A percentile compares a stretch with the other conserved stretches of the same genome.
Conservation (phyloP, 2,113 vertebrate genomes). For the Tretioscincus oriximinensis region DNA sequence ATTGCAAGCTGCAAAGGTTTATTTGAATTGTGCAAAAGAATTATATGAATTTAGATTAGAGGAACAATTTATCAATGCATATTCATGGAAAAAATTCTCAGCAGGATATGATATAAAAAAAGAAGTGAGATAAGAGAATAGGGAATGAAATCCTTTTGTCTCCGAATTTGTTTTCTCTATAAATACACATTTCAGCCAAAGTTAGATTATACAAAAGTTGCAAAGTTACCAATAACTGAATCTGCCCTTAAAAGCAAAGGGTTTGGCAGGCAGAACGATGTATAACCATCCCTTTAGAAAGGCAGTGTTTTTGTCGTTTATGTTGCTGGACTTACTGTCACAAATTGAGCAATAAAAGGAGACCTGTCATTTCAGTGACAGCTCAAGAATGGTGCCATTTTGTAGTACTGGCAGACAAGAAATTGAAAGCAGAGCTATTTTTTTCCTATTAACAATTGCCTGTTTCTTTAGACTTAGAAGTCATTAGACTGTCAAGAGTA, state of each 20-base stretch:
- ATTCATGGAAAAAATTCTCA: not conserved
- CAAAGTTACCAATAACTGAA: not conserved
- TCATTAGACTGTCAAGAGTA: not conserved
- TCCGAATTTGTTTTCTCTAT: not conserved
- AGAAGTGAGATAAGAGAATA: not conserved
- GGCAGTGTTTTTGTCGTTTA: not conserved
- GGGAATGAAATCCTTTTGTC: slow-evolving; percentile 3
- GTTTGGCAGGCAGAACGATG: not conserved
- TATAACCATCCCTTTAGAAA: not conserved
- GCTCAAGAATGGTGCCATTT: not conserved
- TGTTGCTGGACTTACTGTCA: slow-evolving; percentile 17
- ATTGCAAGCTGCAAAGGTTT: not conserved
- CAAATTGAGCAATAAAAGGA: not conserved
- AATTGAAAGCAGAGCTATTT: not conserved
- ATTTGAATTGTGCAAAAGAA: not conserved
- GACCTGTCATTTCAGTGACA: not conserved
- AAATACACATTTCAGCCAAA: not conserved
- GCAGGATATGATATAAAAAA: not conserved
- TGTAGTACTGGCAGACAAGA: not conserved
- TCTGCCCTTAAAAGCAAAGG: not conserved
- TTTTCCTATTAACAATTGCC: not conserved
- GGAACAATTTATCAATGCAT: not conserved
- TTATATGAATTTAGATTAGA: not conserved
- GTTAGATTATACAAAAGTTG: not conserved
- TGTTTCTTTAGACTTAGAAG: not conserved